Conservation (phyloP, 2,797 vertebrate species). For the Danio kyathit region DNA sequence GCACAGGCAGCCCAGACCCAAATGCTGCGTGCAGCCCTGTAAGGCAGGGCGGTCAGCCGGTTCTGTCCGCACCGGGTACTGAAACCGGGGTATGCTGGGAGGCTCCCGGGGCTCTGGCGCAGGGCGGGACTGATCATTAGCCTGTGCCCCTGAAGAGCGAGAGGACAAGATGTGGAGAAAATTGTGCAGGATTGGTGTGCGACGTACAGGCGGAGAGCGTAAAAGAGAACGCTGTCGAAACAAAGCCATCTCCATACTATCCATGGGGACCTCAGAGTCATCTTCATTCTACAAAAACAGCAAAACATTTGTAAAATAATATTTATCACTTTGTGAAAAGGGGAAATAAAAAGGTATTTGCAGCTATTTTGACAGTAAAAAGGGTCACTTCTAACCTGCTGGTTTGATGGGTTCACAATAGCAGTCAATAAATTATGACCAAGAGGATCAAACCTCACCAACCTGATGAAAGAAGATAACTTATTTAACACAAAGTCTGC, state of each 20-base stretch:
- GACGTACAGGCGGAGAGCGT: conserved; percentile 94
- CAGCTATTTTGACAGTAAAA: background rate
- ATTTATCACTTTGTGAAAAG: background rate
- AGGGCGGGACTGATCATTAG: conserved; percentile 80
- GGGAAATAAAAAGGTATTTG: background rate
- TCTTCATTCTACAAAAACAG: conserved; percentile 86
- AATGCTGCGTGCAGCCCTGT: conserved; percentile 92
- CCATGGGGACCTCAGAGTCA: conserved; percentile 96
- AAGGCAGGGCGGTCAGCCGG: conserved; percentile 80
- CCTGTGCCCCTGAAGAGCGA: conserved; percentile 89
- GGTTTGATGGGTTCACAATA: conserved; percentile 97
- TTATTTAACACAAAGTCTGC: background rate
- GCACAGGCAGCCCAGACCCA: conserved; percentile 95
- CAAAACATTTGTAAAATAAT: background rate
- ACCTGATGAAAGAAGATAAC: conserved; percentile 76
- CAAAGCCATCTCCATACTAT: conserved; percentile 95
- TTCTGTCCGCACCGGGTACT: conserved; percentile 87
- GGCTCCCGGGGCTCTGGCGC: conserved; percentile 75
- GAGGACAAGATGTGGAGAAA: conserved; percentile 99
- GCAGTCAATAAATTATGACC: conserved; percentile 98
- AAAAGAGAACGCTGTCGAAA: conserved; percentile 96
- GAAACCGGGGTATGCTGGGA: conserved; percentile 85
- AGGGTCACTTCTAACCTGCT: conserved; percentile 85
- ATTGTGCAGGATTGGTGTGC: conserved; percentile 98
- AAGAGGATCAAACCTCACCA: conserved; percentile 97